Evolutionary conservation across 2,113 vertebrate genomes (phyloP), one percentile per base, ranked within the genome.

Genomic region (Elephas maximus): DNA sequence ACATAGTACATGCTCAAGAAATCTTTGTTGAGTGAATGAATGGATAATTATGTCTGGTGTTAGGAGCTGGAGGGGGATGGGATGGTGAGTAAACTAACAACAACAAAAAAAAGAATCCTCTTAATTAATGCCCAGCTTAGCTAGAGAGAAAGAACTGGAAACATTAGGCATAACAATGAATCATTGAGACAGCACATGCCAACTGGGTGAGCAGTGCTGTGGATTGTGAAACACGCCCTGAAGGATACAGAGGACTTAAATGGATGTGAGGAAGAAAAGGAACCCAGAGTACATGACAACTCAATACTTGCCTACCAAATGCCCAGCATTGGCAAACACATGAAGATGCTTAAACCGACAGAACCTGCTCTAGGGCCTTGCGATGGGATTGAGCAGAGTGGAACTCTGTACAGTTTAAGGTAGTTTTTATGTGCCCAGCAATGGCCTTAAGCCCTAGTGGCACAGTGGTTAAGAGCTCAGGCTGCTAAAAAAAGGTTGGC

Each of bases 161-260:
- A n/a, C 57, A 93, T 10, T 30, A 0, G 44, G 62, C 73, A 23
- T 26, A 23, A 81, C 60, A 88, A 23, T 71, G 83, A 65, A 41
- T 65, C 62, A 37, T 30, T 60, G 51, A 90, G 20, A 30, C 28
- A 71, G 11, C 48, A 30, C 28, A 73, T 2, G 17, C 45, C 63
- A 88, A 62, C 20, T n/a, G 41, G 82, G 53, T 63, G 41, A 37
- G 8, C 33, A 44, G 2, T 23, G 12, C 62, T 48, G 15, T 21
- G 44, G 76, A 67, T 69, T 95, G 73, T 74, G 71, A 95, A 97
- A 62, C 81, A 28, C 28, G 71, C 21, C 51, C 44, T 41, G 65
- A 92, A 88, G 44, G 28, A 48, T 78, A 23, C 33, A 45, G 69
- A 88, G 37, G 85, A 44, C 41, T 48, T 86, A 41, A 85, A 69